These are phyloP conservation scores for Falco naumanni DNA, from an alignment of 2,797 vertebrate species.

Conservation along the genomic window DNA sequence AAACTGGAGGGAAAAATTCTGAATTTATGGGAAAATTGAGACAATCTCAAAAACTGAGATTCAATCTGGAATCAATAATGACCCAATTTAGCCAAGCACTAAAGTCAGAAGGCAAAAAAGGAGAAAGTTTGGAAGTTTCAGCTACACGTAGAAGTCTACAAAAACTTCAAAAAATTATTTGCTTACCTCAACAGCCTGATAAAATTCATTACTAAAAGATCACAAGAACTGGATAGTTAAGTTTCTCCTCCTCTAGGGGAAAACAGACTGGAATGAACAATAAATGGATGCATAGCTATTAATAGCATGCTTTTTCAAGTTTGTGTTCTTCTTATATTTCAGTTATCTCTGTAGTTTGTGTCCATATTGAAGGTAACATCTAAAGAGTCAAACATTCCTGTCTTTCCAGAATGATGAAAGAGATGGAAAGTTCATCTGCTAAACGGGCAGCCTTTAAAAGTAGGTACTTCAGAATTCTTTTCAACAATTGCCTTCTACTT, in stretches of 20 bases:
- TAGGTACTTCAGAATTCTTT: background rate
- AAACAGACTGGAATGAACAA: background rate
- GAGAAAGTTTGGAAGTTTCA: background rate
- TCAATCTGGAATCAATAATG: background rate
- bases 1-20: background rate
- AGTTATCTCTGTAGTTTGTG: background rate
- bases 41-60: too few relatives aligned
- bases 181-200: background rate
- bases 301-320: background rate
- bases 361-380: background rate
- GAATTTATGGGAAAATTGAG: background rate
- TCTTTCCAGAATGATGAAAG: background rate
- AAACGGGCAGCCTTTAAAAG: background rate
- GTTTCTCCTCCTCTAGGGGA: background rate
- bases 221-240: background rate
- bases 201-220: background rate
- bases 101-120: background rate
- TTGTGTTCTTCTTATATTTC: background rate
- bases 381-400: background rate
- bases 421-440: background rate
- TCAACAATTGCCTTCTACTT: background rate
- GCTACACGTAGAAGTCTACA: accelerated
- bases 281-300: background rate
- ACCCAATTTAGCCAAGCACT: background rate
- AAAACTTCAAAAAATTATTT: background rate